Conservation (phyloP, 2,888 invertebrate species). For the Acleris sparsana region DNA sequence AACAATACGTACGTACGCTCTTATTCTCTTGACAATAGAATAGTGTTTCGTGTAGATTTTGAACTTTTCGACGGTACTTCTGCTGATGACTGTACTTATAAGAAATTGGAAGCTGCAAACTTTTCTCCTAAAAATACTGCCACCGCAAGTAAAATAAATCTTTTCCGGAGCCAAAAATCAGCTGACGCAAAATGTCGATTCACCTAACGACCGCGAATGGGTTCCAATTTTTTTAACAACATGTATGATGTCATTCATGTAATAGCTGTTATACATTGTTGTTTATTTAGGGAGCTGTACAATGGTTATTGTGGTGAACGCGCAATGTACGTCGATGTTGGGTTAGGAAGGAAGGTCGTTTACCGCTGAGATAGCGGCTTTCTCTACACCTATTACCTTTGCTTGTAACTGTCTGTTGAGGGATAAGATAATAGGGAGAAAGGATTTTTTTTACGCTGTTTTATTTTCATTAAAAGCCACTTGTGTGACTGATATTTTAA, state of each 20-base stretch:
- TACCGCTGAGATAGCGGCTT: conserved; percentile 43
- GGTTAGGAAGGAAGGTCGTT: conserved; percentile 40
- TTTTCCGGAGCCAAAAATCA: too few relatives aligned
- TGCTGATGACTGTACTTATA: too few relatives aligned
- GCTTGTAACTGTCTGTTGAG: conserved; percentile 43
- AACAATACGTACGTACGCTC: too few relatives aligned
- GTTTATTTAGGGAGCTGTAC: not conserved
- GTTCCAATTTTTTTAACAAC: conserved; percentile 1
- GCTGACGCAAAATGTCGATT: not conserved
- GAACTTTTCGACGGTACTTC: too few relatives aligned
- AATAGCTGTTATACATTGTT: conserved; percentile 18
- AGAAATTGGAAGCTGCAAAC: too few relatives aligned
- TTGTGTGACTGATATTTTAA: too few relatives aligned
- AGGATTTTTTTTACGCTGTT: conserved; percentile 22
- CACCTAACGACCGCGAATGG: not conserved
- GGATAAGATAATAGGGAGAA: conserved; percentile 33
- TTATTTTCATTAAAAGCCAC: not conserved
- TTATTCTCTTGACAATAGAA: too few relatives aligned
- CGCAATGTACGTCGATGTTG: conserved; percentile 22
- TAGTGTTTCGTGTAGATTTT: too few relatives aligned
- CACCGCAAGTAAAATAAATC: too few relatives aligned
- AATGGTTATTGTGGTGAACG: conserved; percentile 11
- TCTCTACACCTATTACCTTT: conserved; percentile 45
- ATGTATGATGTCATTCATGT: conserved; percentile 24
- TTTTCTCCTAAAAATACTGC: too few relatives aligned